Conservation (phyloP, 2,888 invertebrate species). For the Nezara viridula region DNA sequence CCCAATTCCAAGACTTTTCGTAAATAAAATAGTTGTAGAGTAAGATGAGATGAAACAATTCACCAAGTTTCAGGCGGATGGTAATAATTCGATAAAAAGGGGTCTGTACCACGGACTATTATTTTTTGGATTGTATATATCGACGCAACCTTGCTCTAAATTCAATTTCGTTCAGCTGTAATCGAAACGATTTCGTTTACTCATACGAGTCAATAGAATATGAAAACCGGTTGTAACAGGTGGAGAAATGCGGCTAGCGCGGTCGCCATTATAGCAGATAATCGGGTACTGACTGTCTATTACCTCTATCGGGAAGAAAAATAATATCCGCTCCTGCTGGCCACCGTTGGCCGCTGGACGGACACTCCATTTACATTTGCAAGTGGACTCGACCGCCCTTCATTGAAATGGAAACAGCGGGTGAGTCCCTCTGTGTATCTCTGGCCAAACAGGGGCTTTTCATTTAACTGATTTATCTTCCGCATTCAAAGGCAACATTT, state of each 20-base stretch:
- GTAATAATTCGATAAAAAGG: too few species aligned
- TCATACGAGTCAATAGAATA: neutral
- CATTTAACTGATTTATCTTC: constrained; percentile 48
- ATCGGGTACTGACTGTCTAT: neutral
- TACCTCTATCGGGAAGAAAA: neutral
- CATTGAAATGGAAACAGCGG: constrained; percentile 3
- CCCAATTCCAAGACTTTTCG: too few species aligned
- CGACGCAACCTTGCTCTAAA: neutral
- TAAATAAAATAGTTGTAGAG: too few species aligned
- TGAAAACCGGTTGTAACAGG: neutral
- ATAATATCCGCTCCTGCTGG: neutral
- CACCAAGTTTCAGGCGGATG: too few species aligned
- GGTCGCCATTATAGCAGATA: neutral
- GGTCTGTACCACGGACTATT: too few species aligned
- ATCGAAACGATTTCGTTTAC: neutral
- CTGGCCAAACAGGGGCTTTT: neutral
- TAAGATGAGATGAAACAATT: too few species aligned
- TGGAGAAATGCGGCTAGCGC: neutral
- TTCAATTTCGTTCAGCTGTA: neutral
- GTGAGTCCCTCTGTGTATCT: neutral
- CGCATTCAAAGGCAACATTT: constrained; percentile 47
- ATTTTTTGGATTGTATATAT: neutral
- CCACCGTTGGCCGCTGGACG: neutral
- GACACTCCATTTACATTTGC: constrained; percentile 21
- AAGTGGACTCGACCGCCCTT: neutral